Percentiles rank a stretch among this genome's conserved stretches.
Conservation (phyloP, 1,140 invertebrate genomes). For the Trichonephila inaurata region DNA sequence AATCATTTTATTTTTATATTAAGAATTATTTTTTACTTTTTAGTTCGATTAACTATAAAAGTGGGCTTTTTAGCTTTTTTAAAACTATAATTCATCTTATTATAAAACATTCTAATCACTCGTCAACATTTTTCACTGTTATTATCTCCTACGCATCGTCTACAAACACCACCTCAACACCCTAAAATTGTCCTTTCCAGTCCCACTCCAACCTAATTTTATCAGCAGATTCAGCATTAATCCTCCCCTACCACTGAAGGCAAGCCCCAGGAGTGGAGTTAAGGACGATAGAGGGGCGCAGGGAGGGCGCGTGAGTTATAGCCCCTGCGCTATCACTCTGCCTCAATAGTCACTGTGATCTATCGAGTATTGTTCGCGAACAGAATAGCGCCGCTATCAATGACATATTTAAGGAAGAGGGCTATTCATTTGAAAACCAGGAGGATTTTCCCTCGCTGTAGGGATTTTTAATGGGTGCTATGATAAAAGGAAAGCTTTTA, state of each 20-base stretch:
- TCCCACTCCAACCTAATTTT: background rate
- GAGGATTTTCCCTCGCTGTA: background rate
- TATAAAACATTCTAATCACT: too few relatives aligned
- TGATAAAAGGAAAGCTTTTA: background rate
- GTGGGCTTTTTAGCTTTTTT: too few relatives aligned
- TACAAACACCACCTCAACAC: too few relatives aligned
- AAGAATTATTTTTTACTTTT: too few relatives aligned
- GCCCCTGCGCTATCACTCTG: background rate
- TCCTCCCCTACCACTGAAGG: background rate
- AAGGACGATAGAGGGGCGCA: background rate
- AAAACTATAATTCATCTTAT: too few relatives aligned
- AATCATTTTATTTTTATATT: too few relatives aligned
- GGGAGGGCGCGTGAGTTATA: background rate
- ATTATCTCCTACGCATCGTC: too few relatives aligned
- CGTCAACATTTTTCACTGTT: too few relatives aligned
- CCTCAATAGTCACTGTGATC: constrained; percentile 6
- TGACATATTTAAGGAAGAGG: background rate
- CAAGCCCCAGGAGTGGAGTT: constrained; percentile 19
- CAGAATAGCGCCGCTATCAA: background rate
- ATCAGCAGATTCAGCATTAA: constrained; percentile 18
- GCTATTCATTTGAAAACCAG: background rate
- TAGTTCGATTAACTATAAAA: too few relatives aligned
- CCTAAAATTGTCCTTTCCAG: background rate
- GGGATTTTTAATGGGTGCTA: background rate
- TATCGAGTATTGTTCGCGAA: background rate